These are phyloP conservation scores for Scomber scombrus DNA, from an alignment of 2,113 vertebrate genomes.

Conservation along the genomic window DNA sequence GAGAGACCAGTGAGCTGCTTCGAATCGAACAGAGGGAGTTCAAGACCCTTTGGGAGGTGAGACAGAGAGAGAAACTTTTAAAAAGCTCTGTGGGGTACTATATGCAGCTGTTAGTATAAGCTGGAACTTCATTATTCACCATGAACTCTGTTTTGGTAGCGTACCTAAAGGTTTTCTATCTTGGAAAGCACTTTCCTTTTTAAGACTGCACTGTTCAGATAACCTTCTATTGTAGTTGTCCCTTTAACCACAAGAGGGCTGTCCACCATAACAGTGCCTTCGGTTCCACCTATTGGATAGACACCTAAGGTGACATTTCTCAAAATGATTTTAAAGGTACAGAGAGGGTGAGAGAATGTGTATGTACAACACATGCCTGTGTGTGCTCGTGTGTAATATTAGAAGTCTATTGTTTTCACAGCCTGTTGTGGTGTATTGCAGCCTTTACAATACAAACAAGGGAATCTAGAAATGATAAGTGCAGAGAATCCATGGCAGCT, in stretches of 20 bases:
- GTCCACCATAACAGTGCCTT: constrained; percentile 28
- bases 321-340: constrained; percentile 7
- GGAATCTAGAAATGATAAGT: background rate
- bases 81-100: background rate
- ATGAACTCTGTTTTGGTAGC: background rate
- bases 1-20: constrained; percentile 94
- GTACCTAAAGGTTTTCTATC: constrained; percentile 7
- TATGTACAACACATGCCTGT: background rate
- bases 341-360: background rate
- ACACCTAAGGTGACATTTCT: constrained; percentile 11
- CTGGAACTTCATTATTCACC: constrained; percentile 25
- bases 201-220: constrained; percentile 3
- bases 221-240: constrained; percentile 41
- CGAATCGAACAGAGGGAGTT: constrained; percentile 99
- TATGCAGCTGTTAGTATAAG: background rate
- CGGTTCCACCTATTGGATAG: constrained; percentile 10
- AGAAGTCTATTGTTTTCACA: background rate
- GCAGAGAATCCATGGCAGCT: background rate
- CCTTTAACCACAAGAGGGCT: constrained; percentile 73
- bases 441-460: background rate
- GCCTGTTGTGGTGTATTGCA: background rate
- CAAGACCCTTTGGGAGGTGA: constrained; percentile 97
- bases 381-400: constrained; percentile 2
- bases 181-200: background rate
- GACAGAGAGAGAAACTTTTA: constrained; percentile 1